Percentiles rank a stretch among this genome's conserved stretches.
phyloP scores from a whole-genome alignment of 1,140 invertebrate species.

The Conus ventricosus region DNA sequence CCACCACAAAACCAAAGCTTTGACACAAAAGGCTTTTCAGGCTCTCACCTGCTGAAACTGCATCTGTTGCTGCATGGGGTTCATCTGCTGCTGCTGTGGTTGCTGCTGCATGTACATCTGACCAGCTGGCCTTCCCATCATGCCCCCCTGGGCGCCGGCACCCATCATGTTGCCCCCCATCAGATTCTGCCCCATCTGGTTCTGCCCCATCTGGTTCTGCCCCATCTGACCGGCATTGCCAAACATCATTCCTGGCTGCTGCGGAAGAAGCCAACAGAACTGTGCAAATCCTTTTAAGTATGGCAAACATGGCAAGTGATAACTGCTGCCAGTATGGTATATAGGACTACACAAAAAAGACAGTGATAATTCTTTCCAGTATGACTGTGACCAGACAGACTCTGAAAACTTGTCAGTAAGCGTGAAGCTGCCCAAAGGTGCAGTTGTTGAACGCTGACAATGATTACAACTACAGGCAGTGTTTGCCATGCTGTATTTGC shows the following conservation, averaged over 20 bases:
- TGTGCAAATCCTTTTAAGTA: not conserved
- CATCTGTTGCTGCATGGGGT: constrained; percentile 72
- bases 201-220: not conserved
- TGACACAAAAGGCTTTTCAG: not conserved
- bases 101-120: constrained; percentile 76
- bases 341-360: no score
- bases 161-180: constrained; percentile 41
- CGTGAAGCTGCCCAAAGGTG: no score
- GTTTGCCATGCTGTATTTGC: no score
- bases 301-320: no score
- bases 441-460: no score
- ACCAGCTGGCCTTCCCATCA: constrained; percentile 72
- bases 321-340: no score
- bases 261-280: not conserved
- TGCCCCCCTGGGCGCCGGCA: constrained; percentile 42
- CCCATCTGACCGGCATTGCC: not conserved
- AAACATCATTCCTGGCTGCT: not conserved
- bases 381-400: no score
- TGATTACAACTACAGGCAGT: no score
- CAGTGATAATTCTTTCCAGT: no score
- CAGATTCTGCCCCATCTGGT: constrained; percentile 12
- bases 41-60: constrained; percentile 60
- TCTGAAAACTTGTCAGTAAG: no score
- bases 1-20: no score
- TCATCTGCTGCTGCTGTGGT: constrained; percentile 25